Evolutionary conservation across 2,888 invertebrate species (phyloP), one percentile per base, ranked within the genome.

Genomic region (Kryphioiulus occultus): DNA sequence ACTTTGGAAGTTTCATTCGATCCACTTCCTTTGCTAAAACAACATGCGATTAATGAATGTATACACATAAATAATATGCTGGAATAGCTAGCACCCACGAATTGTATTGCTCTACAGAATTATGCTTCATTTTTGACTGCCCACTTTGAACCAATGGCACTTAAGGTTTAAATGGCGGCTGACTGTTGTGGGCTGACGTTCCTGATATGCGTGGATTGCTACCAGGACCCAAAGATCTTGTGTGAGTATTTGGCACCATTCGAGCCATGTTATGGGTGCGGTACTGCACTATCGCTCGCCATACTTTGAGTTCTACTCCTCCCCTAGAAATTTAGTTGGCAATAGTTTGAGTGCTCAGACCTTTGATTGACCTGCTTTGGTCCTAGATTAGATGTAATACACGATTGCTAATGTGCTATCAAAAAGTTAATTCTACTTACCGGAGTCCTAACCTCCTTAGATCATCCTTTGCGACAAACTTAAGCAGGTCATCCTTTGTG

Each of bases 241-340:
- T 85, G 39, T 85, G 85, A 85, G 85, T 85, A 85, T 85, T 85
- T 42, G 85, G 85, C 44, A 44, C 85, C 85, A 85, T 85, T 17
- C 85, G 85, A 85, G 42, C 44, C 44, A 85, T 42, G 26, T 78
- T 78, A 7, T 85, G 59, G 68, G 86, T 89, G 30, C 92, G 91
- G 89, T 92, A 91, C 87, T 94, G 94, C 88, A 94, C 92, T 87
- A 98, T 95, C 0, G 96, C 95, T 89, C 95, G 95, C 98, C 98
- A 98, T 89, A 98, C 93, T 88, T 95, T 94, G 85, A 97, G 94
- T 91, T 97, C 96, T 35, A 96, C 94, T 78, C 97, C 97, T 87
- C 96, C 95, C 91, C 96, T 96, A 92, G 1, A 44, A 85, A 85
- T 47, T 85, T 22, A 85, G 35, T 85, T 44, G 12, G 19, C 42